Evolutionary conservation across 2,797 vertebrate species (phyloP).

Genomic region (Trichosurus vulpecula): DNA sequence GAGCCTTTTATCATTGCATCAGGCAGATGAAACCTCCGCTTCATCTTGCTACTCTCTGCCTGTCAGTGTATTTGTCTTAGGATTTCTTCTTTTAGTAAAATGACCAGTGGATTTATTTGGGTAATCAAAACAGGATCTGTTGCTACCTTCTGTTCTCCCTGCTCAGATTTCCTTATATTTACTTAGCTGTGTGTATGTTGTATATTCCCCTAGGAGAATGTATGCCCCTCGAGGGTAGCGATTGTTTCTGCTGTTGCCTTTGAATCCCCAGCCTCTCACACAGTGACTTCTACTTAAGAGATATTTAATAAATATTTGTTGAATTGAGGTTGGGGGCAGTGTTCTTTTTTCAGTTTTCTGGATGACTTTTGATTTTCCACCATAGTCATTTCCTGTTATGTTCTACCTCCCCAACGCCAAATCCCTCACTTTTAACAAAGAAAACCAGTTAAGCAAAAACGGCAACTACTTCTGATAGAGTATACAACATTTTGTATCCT

Average conservation of each 20-base stretch:
- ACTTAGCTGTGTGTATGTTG: background rate
- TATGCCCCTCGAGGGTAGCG: background rate
- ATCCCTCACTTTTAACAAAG: background rate
- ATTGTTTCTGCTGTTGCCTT: background rate
- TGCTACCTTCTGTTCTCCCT: constrained; percentile 13
- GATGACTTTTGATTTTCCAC: background rate
- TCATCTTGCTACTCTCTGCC: constrained; percentile 35
- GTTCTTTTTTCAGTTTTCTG: background rate
- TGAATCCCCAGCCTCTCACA: background rate
- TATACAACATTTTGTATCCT: background rate
- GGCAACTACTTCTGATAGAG: background rate
- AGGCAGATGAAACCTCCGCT: constrained; percentile 9
- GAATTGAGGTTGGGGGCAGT: background rate
- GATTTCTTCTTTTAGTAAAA: constrained; percentile 57
- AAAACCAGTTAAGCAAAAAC: background rate
- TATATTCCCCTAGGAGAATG: background rate
- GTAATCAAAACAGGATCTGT: constrained; percentile 46
- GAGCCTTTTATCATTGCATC: constrained; percentile 41
- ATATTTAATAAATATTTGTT: constrained; percentile 19
- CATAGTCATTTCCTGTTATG: background rate
- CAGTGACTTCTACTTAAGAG: background rate
- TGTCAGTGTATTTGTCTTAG: constrained; percentile 54
- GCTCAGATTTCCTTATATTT: background rate
- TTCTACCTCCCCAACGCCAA: background rate
- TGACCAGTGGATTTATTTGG: constrained; percentile 28